Conservation (phyloP, 2,888 invertebrate genomes). For the Nomada ferruginata region DNA sequence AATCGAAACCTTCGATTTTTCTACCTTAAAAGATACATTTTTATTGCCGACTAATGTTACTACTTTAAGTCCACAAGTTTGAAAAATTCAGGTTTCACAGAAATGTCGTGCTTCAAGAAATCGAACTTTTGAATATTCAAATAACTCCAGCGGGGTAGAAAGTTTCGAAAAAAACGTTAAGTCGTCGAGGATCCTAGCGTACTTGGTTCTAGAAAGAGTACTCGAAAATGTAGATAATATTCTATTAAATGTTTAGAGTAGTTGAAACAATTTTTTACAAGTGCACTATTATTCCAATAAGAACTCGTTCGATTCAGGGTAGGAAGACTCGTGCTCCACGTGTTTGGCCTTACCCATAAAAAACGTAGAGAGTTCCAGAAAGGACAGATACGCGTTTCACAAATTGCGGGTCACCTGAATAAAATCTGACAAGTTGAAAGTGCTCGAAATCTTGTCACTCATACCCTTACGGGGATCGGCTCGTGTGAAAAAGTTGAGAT, state of each 20-base stretch:
- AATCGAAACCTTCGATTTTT: no score
- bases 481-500: constrained; percentile 4
- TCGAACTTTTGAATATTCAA: neutral
- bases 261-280: neutral
- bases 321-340: neutral
- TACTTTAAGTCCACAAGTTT: no score
- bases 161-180: neutral
- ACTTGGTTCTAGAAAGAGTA: no score
- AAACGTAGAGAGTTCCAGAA: neutral
- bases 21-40: no score
- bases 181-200: neutral
- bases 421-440: constrained; percentile 4
- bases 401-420: constrained; percentile 1
- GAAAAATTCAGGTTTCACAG: no score
- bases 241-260: neutral
- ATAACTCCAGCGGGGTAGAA: no score
- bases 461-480: neutral
- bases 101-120: no score
- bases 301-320: neutral
- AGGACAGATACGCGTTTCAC: neutral
- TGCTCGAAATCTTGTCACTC: neutral
- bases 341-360: neutral
- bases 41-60: no score
- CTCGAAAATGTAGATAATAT: no score
- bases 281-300: neutral